A percentile compares a stretch with the other conserved stretches of the same genome.
phyloP scores from a whole-genome alignment of 1,140 invertebrate species.

The Musca domestica region DNA sequence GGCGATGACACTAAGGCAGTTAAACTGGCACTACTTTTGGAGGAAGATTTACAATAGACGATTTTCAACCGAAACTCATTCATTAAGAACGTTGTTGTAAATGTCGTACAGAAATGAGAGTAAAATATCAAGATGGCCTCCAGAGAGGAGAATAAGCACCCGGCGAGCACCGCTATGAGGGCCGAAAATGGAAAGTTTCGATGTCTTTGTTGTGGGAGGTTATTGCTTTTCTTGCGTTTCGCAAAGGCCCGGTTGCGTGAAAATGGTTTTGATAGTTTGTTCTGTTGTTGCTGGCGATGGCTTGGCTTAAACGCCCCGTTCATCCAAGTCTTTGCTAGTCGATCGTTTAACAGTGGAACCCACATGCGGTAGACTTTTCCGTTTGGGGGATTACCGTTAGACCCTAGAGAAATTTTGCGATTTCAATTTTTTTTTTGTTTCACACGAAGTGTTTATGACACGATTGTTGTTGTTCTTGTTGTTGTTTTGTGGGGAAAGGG shows the following conservation, averaged over 20 bases:
- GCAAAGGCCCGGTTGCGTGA: neutral
- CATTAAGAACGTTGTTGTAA: conserved; percentile 44
- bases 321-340: conserved; percentile 8
- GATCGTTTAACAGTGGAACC: conserved; percentile 9
- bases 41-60: conserved; percentile 39
- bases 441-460: neutral
- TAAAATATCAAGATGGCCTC: neutral
- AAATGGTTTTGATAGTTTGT: neutral
- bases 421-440: conserved; percentile 7
- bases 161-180: neutral
- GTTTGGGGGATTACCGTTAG: too few relatives aligned
- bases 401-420: neutral
- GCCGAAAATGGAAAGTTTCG: neutral
- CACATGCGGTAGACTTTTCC: conserved; percentile 14
- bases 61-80: conserved; percentile 47
- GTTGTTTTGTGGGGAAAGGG: neutral
- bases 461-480: neutral
- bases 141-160: neutral
- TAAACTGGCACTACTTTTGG: conserved; percentile 29
- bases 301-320: neutral
- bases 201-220: neutral
- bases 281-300: neutral
- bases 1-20: neutral
- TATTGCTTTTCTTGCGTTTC: neutral
- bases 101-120: conserved; percentile 36